phyloP scores from a whole-genome alignment of 1,140 invertebrate species.

The Drosophila ercepeae region DNA sequence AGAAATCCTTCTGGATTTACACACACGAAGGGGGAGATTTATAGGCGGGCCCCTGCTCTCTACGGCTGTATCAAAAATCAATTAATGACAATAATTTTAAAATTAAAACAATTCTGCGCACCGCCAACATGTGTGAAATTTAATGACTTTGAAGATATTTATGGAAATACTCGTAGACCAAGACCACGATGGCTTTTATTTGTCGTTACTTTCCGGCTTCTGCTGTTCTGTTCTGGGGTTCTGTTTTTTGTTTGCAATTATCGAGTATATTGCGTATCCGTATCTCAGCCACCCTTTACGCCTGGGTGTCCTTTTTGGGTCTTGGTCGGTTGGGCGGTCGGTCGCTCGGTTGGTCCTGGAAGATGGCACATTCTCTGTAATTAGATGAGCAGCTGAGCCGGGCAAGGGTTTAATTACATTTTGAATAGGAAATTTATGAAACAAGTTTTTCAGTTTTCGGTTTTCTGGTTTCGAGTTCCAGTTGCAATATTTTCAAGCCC shows the following conservation, averaged over 20 bases:
- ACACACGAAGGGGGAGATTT: constrained; percentile 61
- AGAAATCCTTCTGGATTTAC: constrained; percentile 15
- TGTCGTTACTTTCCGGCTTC: neutral
- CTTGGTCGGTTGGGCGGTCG: neutral
- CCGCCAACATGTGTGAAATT: constrained; percentile 81
- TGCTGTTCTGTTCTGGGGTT: constrained; percentile 8
- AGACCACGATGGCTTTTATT: constrained; percentile 1
- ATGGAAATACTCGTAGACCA: constrained; percentile 57
- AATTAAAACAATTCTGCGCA: constrained; percentile 77
- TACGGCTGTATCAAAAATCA: constrained; percentile 73
- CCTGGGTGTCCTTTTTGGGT: constrained; percentile 40
- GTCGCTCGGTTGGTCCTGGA: neutral
- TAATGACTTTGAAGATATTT: constrained; percentile 82
- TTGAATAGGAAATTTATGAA: constrained; percentile 82
- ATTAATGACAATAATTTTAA: constrained; percentile 82
- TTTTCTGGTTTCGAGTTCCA: constrained; percentile 13
- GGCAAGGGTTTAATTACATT: constrained; percentile 80
- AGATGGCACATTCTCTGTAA: constrained; percentile 46
- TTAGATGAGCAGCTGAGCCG: constrained; percentile 72
- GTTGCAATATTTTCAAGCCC: constrained; percentile 13
- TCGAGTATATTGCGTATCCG: constrained; percentile 66
- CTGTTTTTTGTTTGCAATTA: constrained; percentile 76
- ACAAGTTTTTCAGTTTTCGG: constrained; percentile 68
- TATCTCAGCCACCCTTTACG: neutral
- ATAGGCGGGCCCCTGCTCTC: constrained; percentile 20